Evolutionary conservation across 2,113 vertebrate genomes (phyloP).

Genomic region (Pelvicachromis taeniatus): DNA sequence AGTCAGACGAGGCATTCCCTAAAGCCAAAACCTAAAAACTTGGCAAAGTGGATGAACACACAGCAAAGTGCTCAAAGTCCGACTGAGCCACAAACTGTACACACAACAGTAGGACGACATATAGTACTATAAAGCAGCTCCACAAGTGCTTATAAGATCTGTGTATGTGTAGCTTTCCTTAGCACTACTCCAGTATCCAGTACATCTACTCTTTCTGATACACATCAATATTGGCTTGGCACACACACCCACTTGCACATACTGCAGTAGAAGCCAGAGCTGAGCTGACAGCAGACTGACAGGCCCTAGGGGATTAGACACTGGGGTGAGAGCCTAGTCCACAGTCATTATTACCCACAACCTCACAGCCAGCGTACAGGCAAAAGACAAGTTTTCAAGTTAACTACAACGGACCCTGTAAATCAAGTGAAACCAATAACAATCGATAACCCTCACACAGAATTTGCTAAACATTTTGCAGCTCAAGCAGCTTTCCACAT

Average conservation of each 20-base stretch:
- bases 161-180: neutral
- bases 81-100: neutral
- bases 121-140: neutral
- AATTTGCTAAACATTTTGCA: neutral
- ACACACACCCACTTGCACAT: neutral
- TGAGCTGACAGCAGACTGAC: slow-evolving; percentile 9
- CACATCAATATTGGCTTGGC: neutral
- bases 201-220: neutral
- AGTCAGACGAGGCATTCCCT: neutral
- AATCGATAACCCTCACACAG: neutral
- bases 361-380: neutral
- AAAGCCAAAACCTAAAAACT: slow-evolving; percentile 4
- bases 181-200: neutral
- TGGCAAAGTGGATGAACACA: slow-evolving; percentile 7
- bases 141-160: neutral
- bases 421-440: neutral
- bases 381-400: neutral
- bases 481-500: neutral
- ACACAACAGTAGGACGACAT: neutral
- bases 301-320: neutral
- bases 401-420: neutral
- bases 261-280: neutral
- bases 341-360: neutral
- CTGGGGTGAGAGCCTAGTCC: neutral
- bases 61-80: neutral